phyloP scores from a whole-genome alignment of 1,140 invertebrate species.

The Heterodera carotae region DNA sequence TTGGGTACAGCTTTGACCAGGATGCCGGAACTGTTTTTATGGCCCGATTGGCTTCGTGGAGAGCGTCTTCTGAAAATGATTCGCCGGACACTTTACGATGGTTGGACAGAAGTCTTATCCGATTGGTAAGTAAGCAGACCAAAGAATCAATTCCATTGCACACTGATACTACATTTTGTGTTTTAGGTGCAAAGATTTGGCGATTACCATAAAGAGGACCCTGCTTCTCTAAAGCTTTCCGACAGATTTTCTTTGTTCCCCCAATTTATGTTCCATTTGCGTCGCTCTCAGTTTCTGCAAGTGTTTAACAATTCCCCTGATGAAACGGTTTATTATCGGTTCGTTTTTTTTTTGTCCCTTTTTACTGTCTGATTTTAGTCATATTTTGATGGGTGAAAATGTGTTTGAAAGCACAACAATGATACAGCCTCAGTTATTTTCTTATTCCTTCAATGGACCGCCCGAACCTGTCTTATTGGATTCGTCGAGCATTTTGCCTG shows the following conservation, averaged over 20 bases:
- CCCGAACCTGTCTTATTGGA: conserved; percentile 95
- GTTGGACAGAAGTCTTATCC: conserved; percentile 95
- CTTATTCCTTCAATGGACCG: conserved; percentile 95
- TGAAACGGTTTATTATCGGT: conserved; percentile 98
- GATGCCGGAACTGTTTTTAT: conserved; percentile 88
- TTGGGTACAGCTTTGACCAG: conserved; percentile 74
- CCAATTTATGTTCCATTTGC: conserved; percentile 98
- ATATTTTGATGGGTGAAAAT: conserved; percentile 95
- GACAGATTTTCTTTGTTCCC: conserved; percentile 98
- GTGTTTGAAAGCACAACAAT: conserved; percentile 95
- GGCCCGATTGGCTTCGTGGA: conserved; percentile 91
- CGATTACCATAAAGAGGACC: conserved; percentile 95
- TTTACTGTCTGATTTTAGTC: conserved; percentile 70
- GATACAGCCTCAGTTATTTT: conserved; percentile 98
- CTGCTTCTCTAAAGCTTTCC: conserved; percentile 87
- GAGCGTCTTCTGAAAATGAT: conserved; percentile 88
- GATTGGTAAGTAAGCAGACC: conserved; percentile 79
- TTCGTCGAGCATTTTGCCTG: conserved; percentile 93
- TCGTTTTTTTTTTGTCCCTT: conserved; percentile 22
- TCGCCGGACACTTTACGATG: conserved; percentile 94
- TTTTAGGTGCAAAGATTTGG: conserved; percentile 96
- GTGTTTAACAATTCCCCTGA: conserved; percentile 99
- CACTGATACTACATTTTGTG: no score
- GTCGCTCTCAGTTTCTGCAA: conserved; percentile 97
- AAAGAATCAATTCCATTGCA: no score